phyloP scores from a whole-genome alignment of 2,888 invertebrate genomes.

The Biston stratarius region DNA sequence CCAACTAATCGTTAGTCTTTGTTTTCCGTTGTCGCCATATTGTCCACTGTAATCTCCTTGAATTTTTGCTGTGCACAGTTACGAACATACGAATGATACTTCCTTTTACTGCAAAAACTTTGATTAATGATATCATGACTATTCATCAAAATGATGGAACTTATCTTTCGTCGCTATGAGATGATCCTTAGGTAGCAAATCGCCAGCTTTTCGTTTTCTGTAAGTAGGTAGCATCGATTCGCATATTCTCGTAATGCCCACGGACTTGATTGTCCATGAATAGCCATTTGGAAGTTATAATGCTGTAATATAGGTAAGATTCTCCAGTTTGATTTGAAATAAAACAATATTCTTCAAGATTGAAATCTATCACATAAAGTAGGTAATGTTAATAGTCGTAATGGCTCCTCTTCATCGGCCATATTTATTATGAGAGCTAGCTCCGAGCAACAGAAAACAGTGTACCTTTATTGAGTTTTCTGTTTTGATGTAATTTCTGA shows the following conservation, averaged over 20 bases:
- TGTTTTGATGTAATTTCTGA: too few relatives aligned
- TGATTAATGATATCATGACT: not conserved
- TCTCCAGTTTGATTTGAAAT: not conserved
- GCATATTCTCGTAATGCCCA: not conserved
- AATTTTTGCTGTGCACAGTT: not conserved
- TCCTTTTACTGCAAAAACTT: not conserved
- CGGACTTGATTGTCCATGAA: not conserved
- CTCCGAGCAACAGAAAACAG: too few relatives aligned
- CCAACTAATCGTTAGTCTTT: constrained; percentile 61
- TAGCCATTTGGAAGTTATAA: not conserved
- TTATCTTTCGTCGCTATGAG: not conserved
- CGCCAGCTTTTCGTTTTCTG: not conserved
- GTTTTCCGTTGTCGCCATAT: constrained; percentile 83
- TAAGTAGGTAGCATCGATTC: not conserved
- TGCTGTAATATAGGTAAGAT: not conserved
- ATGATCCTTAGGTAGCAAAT: not conserved
- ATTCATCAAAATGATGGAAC: not conserved
- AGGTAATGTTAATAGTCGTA: too few relatives aligned
- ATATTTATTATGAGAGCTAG: too few relatives aligned
- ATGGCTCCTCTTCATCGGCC: too few relatives aligned
- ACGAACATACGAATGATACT: not conserved
- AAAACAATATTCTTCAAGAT: too few relatives aligned
- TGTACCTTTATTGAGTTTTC: too few relatives aligned
- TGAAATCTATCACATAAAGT: too few relatives aligned
- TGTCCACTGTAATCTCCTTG: constrained; percentile 44